A percentile compares a stretch with the other conserved stretches of the same genome.
phyloP scores from a whole-genome alignment of 2,888 invertebrate species.

The Hypselothyrea guttata region DNA sequence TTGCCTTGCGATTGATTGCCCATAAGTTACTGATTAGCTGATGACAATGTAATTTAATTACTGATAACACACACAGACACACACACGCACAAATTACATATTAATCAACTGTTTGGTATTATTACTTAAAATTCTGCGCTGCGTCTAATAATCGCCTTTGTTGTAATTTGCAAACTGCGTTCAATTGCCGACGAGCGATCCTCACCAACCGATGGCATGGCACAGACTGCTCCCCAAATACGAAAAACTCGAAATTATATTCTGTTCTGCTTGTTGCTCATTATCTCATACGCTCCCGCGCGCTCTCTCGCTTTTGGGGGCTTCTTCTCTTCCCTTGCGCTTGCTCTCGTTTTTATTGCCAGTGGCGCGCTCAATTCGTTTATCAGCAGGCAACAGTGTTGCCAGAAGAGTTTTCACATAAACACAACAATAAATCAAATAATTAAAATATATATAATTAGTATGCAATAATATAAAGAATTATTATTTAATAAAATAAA shows the following conservation, averaged over 20 bases:
- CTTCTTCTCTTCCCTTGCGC: conserved; percentile 2
- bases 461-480: too few species aligned
- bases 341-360: conserved; percentile 11
- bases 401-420: too few species aligned
- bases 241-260: conserved; percentile 45
- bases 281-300: conserved; percentile 31
- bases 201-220: conserved; percentile 42
- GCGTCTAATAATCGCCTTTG: conserved; percentile 17
- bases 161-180: conserved; percentile 11
- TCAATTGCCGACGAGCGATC: conserved; percentile 36
- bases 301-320: too few species aligned
- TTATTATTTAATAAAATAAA: too few species aligned
- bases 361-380: conserved; percentile 24
- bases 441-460: too few species aligned
- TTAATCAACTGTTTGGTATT: conserved; percentile 32
- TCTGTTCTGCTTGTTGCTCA: conserved; percentile 38
- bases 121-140: conserved; percentile 37
- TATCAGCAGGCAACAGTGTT: conserved; percentile 61
- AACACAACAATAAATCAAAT: too few species aligned
- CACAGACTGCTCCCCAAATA: conserved; percentile 45
- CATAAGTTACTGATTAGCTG: conserved; percentile 57
- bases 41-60: conserved; percentile 27
- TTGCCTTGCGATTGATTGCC: conserved; percentile 51
- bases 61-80: conserved; percentile 18
- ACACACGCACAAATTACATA: conserved; percentile 28